phyloP scores from a whole-genome alignment of 2,113 vertebrate genomes.

The Myiopsitta monachus region DNA sequence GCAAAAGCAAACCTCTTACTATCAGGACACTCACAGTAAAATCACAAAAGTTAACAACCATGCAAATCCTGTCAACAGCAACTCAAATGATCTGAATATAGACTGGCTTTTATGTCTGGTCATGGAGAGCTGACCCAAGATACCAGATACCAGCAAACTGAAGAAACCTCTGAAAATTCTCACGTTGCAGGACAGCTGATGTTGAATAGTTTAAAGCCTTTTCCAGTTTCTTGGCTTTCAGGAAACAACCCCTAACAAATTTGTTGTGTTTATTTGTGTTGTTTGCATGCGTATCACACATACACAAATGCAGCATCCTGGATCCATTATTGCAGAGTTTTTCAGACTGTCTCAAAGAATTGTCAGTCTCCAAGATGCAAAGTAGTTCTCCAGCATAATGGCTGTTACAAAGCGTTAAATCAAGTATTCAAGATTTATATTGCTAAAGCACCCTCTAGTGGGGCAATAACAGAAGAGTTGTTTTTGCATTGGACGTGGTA shows the following conservation, averaged over 20 bases:
- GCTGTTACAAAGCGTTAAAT: background rate
- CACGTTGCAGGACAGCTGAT: background rate
- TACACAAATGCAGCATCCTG: background rate
- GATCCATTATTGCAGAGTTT: background rate
- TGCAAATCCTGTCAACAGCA: background rate
- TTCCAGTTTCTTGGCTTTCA: background rate
- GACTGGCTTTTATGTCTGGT: background rate
- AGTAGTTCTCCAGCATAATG: background rate
- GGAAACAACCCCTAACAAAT: fast-evolving
- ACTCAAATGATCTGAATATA: background rate
- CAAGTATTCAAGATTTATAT: conserved; percentile 67
- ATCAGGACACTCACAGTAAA: background rate
- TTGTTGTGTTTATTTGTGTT: background rate
- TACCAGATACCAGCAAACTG: background rate
- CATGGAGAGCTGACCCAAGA: background rate
- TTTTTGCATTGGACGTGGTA: background rate
- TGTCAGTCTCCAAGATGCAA: background rate
- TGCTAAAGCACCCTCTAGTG: conserved; percentile 82
- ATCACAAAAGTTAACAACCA: background rate
- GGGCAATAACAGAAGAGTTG: conserved; percentile 50
- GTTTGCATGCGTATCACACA: background rate
- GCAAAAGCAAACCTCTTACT: background rate
- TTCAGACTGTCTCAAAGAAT: background rate
- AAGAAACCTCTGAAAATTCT: background rate
- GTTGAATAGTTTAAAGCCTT: background rate